These are phyloP conservation scores for Monochamus alternatus DNA, from an alignment of 2,888 invertebrate genomes.

Conservation along the genomic window DNA sequence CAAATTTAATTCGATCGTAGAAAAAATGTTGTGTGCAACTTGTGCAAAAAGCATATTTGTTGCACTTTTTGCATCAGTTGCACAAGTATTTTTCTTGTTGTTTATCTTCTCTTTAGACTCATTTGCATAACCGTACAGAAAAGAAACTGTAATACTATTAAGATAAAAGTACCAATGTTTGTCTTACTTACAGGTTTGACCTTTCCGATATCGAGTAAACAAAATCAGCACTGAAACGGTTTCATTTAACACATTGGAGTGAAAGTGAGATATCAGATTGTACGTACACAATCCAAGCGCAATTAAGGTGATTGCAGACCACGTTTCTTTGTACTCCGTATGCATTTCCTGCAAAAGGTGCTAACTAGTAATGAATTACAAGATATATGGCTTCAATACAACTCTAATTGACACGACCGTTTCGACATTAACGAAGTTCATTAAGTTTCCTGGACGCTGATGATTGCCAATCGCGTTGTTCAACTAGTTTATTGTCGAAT, in stretches of 20 bases:
- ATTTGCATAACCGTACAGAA: neutral
- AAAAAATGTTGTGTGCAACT: too few relatives aligned
- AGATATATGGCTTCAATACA: conserved; percentile 39
- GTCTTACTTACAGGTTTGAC: neutral
- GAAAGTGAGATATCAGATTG: conserved; percentile 50
- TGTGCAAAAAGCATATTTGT: too few relatives aligned
- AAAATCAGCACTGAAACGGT: neutral
- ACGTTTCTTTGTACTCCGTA: conserved; percentile 43
- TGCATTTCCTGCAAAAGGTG: conserved; percentile 47
- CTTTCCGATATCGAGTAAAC: neutral
- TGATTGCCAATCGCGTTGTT: conserved; percentile 22
- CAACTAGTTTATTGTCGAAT: conserved; percentile 8
- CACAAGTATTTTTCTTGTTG: neutral
- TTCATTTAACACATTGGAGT: conserved; percentile 28
- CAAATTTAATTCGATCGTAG: too few relatives aligned
- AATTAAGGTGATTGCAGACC: conserved; percentile 47
- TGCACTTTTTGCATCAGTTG: too few relatives aligned
- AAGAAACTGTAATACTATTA: neutral
- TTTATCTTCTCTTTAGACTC: neutral
- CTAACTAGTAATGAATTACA: conserved; percentile 46
- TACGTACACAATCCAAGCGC: conserved; percentile 43
- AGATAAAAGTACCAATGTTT: neutral
- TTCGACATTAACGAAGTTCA: conserved; percentile 37
- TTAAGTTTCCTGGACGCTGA: conserved; percentile 31
- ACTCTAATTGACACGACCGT: conserved; percentile 46